Base-by-base conservation (phyloP, 2,113 vertebrate species). In the Ahaetulla prasina region DNA sequence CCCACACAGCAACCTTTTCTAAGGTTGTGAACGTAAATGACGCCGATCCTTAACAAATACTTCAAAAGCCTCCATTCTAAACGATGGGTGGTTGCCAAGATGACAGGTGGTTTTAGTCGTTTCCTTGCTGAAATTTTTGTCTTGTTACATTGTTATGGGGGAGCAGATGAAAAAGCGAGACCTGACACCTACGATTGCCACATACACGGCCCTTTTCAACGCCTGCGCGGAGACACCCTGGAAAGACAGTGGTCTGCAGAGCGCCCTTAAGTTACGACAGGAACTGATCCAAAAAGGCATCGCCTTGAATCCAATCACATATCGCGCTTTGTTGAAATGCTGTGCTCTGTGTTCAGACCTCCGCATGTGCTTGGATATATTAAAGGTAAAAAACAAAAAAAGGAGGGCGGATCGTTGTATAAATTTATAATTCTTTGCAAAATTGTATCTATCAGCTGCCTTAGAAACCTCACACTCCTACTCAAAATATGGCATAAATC, bases 181-280 rank as follows among this genome's bases (percentile, higher is more conserved):
- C 55, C 95, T 99, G 22, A 92, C 93, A 2, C 98, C 99, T 0
- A 97, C 97, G 0, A 98, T 98, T 0, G 98, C 99, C 54, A 99
- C 99, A 0, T 99, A 99, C 95, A 99, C 99, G 0, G 99, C 99
- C 0, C 97, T 99, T 92, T 99, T 99, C 96, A 99, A 99, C 0
- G 98, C 98, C 92, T 99, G 99, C 4, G 98, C 99, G 0, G 97
- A 99, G 94, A 98, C 98, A 0, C 98, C 98, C 0, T 98, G 97
- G 95, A 98, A 98, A 53, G 97, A 98, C 45, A 97, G 98, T 0
- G 99, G 98, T 0, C 97, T 99, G 53, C 98, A 98, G 93, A 98
- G 98, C 0, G 99, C 99, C 0, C 92, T 99, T 93, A 98, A 98
- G 50, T 95, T 99, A 63, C 96, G 97, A 55, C 97, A 98, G 94